Evolutionary conservation across 2,113 vertebrate species (phyloP), one percentile per base, ranked within the genome.

Genomic region (Ophiodon elongatus): DNA sequence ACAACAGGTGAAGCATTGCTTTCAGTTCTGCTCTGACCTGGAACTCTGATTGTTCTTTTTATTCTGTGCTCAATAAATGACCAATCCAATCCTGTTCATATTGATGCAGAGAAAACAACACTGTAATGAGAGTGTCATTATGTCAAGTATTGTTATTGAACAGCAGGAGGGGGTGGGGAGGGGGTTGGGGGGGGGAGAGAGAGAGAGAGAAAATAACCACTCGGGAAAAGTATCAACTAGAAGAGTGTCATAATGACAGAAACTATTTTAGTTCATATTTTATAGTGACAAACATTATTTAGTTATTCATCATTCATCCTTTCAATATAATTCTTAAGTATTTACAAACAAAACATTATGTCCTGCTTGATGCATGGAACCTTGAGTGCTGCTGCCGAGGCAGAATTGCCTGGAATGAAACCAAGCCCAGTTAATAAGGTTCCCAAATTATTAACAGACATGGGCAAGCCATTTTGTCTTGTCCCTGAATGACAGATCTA

Each of bases 381-480:
- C 9, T 73, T 71, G 56, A 80, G n/a, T 14, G 45, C 80, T 29
- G 27, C 74, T 75, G 80, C 39, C 69, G 15, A 50, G 60, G 65
- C 69, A 41, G 29, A 70, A 78, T 45, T 64, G 52, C 31, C 54
- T 68, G 60, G 65, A 73, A 57, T 72, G 21, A 88, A 88, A 85
- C 41, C 74, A 56, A 79, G 31, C 39, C 54, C 21, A 41, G 8
- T 47, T 81, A 76, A 87, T 80, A 66, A 72, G 31, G 54, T 80
- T 88, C 70, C 87, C 41, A 50, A 84, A 84, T 76, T 52, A 77
- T 88, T 79, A 75, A 47, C 75, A 17, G 60, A 81, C n/a, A 62
- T 75, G 59, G 14, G n/a, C n/a, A n/a, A 39, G 35, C 56, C 13
- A 43, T 64, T 84, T 80, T 90, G 69, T 45, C 73, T 76, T 77